Conservation (phyloP, 2,888 invertebrate species). For the Abrostola triplasia region DNA sequence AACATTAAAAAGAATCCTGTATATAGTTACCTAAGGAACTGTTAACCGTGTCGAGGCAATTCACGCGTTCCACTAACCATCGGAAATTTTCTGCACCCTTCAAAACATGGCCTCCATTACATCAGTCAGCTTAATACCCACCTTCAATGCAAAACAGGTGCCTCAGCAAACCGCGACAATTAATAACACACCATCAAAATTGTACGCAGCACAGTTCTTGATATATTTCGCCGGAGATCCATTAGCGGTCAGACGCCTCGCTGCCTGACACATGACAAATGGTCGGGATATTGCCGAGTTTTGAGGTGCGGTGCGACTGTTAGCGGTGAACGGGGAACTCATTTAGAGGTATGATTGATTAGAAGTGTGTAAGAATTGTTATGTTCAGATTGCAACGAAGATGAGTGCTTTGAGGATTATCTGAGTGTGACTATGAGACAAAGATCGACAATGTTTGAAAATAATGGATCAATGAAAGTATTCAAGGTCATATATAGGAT, state of each 20-base stretch:
- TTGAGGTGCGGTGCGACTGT: constrained; percentile 27
- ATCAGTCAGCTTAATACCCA: not conserved
- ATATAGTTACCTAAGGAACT: no score
- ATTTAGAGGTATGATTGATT: constrained; percentile 3
- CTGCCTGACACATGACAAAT: constrained; percentile 65
- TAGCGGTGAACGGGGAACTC: constrained; percentile 3
- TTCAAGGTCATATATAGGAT: no score
- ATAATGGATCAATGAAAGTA: no score
- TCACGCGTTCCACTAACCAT: not conserved
- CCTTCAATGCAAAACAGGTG: constrained; percentile 11
- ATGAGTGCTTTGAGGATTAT: no score
- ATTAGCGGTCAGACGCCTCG: constrained; percentile 61
- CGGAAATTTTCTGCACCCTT: not conserved
- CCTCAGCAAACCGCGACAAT: constrained; percentile 27
- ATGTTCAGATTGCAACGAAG: not conserved
- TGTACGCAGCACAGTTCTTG: constrained; percentile 39
- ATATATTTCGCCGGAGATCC: constrained; percentile 55
- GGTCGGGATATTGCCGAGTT: constrained; percentile 58
- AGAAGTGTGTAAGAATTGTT: not conserved
- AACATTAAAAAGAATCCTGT: no score
- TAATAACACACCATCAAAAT: constrained; percentile 52
- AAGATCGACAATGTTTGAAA: no score
- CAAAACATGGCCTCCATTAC: not conserved
- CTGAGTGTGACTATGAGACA: no score
- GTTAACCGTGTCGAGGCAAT: no score